Base-by-base conservation (phyloP, 2,113 vertebrate species). In the Phylloscopus trochiloides region DNA sequence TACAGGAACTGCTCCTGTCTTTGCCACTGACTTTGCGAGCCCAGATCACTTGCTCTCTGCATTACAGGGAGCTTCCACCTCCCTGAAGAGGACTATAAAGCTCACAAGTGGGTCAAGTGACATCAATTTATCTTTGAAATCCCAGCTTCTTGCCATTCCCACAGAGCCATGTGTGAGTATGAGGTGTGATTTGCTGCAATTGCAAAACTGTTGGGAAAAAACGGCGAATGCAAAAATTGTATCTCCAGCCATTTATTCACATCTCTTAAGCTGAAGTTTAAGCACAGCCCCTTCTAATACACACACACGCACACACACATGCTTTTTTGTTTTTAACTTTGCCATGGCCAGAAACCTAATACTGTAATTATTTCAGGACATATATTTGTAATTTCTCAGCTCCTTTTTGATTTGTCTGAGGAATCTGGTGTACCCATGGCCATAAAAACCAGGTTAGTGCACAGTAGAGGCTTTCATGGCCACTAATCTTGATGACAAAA, bases 401-500 rank as follows among this genome's bases (percentile, higher is more conserved):
- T 54, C 72, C 82, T 62, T 94, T 74, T 65, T 3, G 0, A 32
- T 90, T 96, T 92, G 62, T 77, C 55, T 66, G 72, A 94, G 91
- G 81, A 87, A 74, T 83, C 72, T 43, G 74, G 50, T 31, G 10
- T 36, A 76, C 58, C 77, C 42, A 7, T 3, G 14, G 86, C 80
- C 82, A 81, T 14, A 36, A 68, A 96, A 96, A 82, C 40, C 87
- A 90, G 91, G 95, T 93, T 97, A 95, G 81, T 28, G 85, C 97
- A 97, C 97, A 97, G 95, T 96, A 70, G 93, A 78, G 88, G 93
- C 96, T 97, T 97, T 97, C 97, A 97, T 86, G 62, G 59, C 55
- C 84, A 57, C 94, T 97, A 97, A 97, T 96, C 97, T 96, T 67
- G 88, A 96, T 96, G 95, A 95, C 93, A 97, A 97, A 97, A 96